Evolutionary conservation across 2,113 vertebrate genomes (phyloP).

Genomic region (Choloepus hoffmanni): DNA sequence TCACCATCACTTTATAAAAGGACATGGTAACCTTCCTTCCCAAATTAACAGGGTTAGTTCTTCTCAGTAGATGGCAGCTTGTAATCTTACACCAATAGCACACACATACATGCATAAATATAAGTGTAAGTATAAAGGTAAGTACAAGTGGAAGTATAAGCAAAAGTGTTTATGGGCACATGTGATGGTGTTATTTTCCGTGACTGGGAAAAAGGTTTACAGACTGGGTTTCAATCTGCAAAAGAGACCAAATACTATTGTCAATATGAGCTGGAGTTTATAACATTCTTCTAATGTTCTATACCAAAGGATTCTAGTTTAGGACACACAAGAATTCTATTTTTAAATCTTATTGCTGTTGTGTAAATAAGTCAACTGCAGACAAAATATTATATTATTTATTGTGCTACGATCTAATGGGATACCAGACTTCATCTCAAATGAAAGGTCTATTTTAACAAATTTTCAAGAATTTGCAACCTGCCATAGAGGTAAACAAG

Average conservation of each 20-base stretch:
- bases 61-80: neutral
- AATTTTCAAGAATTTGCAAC: neutral
- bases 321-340: neutral
- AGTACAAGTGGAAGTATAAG: neutral
- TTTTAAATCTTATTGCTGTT: neutral
- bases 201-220: neutral
- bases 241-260: neutral
- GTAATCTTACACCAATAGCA: neutral
- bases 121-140: neutral
- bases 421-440: neutral
- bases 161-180: too few species aligned
- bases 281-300: neutral
- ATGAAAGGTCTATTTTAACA: neutral
- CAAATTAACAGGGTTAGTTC: neutral
- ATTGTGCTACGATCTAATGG: neutral
- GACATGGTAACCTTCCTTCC: neutral
- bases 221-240: neutral
- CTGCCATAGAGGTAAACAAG: neutral
- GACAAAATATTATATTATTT: neutral
- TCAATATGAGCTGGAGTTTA: neutral
- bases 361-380: neutral
- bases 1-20: neutral
- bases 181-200: neutral
- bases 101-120: neutral
- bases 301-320: neutral